Evolutionary conservation across 2,797 vertebrate genomes (phyloP).

Genomic region (Xenops minutus): DNA sequence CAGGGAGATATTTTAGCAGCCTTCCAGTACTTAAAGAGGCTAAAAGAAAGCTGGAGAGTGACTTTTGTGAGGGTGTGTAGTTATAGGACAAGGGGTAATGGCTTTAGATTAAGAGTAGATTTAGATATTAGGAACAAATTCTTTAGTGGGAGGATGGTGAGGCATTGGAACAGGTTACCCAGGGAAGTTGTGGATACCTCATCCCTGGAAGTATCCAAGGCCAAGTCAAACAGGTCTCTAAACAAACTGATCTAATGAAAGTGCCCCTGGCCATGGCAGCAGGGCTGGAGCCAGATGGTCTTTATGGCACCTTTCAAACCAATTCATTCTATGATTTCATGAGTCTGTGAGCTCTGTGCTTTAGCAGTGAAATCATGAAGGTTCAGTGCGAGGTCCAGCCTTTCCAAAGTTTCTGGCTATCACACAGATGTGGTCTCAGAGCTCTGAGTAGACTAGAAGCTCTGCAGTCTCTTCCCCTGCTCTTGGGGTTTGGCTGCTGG

Average conservation of each 20-base stretch:
- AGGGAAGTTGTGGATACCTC: neutral
- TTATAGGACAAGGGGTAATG: neutral
- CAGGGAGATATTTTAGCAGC: neutral
- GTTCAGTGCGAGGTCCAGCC: neutral
- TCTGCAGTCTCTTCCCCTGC: neutral
- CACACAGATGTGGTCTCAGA: accelerated
- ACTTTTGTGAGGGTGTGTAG: neutral
- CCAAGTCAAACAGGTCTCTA: too few relatives aligned
- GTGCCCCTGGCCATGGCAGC: too few relatives aligned
- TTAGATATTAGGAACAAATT: neutral
- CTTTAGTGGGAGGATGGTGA: neutral
- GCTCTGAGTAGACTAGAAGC: neutral
- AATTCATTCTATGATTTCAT: neutral
- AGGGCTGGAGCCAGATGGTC: neutral
- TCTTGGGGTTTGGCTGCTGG: neutral
- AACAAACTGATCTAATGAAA: neutral
- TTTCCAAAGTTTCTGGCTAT: neutral
- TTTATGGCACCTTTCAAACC: neutral
- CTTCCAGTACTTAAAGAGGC: too few relatives aligned
- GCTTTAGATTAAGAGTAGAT: neutral
- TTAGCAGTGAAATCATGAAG: accelerated
- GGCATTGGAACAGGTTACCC: neutral
- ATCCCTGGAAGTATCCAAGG: neutral
- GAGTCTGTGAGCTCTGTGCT: neutral
- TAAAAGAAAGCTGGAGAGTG: neutral